These are phyloP conservation scores for Mesoligia furuncula DNA, from an alignment of 2,888 invertebrate genomes.

Conservation along the genomic window DNA sequence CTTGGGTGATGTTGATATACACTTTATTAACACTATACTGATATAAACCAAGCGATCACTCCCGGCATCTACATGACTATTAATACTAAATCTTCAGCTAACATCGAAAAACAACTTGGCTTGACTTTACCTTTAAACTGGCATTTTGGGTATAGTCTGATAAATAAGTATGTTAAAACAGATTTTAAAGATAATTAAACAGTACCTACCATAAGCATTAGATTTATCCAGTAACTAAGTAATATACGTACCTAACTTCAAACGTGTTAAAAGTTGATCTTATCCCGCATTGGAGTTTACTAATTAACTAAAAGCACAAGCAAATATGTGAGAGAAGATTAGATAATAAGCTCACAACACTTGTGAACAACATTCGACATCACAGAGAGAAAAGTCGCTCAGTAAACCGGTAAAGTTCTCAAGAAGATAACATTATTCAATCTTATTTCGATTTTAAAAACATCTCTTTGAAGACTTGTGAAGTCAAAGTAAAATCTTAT, in stretches of 20 bases:
- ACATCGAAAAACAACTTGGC: not conserved
- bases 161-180: not conserved
- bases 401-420: not conserved
- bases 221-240: conserved; percentile 4
- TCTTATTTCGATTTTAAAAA: conserved; percentile 33
- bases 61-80: not conserved
- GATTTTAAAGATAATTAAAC: not conserved
- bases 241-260: conserved; percentile 1
- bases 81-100: not conserved
- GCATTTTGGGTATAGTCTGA: not conserved
- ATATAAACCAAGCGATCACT: conserved; percentile 1
- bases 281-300: conserved; percentile 3
- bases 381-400: not conserved
- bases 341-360: not conserved
- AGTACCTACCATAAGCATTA: too few species aligned
- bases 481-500: conserved; percentile 24
- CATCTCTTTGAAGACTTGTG: conserved; percentile 1
- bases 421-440: conserved; percentile 12
- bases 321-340: not conserved
- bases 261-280: conserved; percentile 12
- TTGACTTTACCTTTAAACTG: not conserved
- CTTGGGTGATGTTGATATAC: conserved; percentile 8
- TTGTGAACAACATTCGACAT: conserved; percentile 4
- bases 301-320: conserved; percentile 18
- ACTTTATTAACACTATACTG: not conserved